These are phyloP conservation scores for Microctenopoma stevenorrisi DNA, from an alignment of 2,797 vertebrate genomes.

Conservation along the genomic window DNA sequence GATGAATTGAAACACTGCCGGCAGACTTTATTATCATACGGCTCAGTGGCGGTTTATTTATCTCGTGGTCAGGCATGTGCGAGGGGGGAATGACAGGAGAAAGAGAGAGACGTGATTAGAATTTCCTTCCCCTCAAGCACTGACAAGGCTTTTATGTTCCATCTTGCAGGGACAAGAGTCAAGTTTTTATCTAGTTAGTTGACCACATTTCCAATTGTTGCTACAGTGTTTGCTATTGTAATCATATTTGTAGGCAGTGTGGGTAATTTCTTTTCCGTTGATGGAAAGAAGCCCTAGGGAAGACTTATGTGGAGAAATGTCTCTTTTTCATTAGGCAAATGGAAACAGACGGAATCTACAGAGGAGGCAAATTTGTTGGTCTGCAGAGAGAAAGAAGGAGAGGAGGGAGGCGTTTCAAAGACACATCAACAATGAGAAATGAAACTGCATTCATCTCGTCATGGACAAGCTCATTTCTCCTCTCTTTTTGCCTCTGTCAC, in stretches of 20 bases:
- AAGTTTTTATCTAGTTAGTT: conserved; percentile 60
- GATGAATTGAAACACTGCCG: conserved; percentile 69
- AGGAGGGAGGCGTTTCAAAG: conserved; percentile 1
- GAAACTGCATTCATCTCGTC: conserved; percentile 28
- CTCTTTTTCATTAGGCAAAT: conserved; percentile 77
- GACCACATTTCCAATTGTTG: conserved; percentile 61
- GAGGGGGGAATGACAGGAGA: conserved; percentile 29
- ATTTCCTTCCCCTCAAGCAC: conserved; percentile 51
- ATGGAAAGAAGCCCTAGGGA: conserved; percentile 53
- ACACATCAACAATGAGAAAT: conserved; percentile 34
- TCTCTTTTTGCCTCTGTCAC: conserved; percentile 14
- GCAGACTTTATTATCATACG: conserved; percentile 69
- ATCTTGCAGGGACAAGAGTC: conserved; percentile 53
- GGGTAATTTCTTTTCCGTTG: conserved; percentile 30
- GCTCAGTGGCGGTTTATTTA: conserved; percentile 67
- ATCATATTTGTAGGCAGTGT: conserved; percentile 62
- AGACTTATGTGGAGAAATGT: conserved; percentile 64
- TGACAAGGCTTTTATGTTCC: conserved; percentile 44
- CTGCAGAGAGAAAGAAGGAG: conserved; percentile 22
- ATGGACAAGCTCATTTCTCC: background rate
- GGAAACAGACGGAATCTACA: conserved; percentile 57
- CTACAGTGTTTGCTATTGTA: conserved; percentile 36
- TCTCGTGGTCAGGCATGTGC: conserved; percentile 63
- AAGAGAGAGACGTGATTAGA: conserved; percentile 43
- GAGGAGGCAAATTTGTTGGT: conserved; percentile 54